Base-by-base conservation (phyloP, 2,888 invertebrate species). In the Sinodicranocentrus sp. region DNA sequence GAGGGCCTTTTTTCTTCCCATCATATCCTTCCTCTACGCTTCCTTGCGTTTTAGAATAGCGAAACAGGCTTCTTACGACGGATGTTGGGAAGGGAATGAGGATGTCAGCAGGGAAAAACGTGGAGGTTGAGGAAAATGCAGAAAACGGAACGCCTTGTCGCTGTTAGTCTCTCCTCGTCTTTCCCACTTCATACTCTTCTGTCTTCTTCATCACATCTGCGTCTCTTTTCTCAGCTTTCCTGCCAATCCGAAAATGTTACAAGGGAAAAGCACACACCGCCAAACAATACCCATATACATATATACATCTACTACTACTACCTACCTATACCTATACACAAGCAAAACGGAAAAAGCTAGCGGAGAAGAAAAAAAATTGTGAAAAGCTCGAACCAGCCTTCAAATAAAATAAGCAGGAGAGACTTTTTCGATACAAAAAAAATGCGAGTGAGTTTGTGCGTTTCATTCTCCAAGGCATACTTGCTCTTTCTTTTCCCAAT, bases 91-190 rank as follows among this genome's bases (percentile, higher is more conserved):
- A 70, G 77, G 59, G 59, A 26, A 61, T 68, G 70, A 78, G 77
- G 61, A 78, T 78, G 77, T 78, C 77, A 78, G 77, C 28, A 70
- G 43, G 67, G 63, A 59, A 61, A 61, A 57, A 61, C 28, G 61
- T 3, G 25, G 23, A 57, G 57, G 57, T 57, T 57, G 57, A 57
- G 54, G 61, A 52, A 67, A 65, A 61, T 39, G 33, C 23, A 33
- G 61, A 33, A 61, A 17, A 33, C 39, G 65, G 25, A 65, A 65
- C 57, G 67, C 26, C 76, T 76, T 76, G 63, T 21, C 23, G 17
- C 26, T 70, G n/a, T 44, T 17, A 1, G 17, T 75, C 43, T 63
- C 19, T 25, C 33, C 3, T 61, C 33, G 8, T 61, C 33, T 33
- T 17, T 33, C 33, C 17, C 17, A 48, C 48, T 48, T 48, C n/a